A percentile compares a stretch with the other conserved stretches of the same genome.
Conservation (phyloP, 2,888 invertebrate species). For the Lasioglossum zephyrum region DNA sequence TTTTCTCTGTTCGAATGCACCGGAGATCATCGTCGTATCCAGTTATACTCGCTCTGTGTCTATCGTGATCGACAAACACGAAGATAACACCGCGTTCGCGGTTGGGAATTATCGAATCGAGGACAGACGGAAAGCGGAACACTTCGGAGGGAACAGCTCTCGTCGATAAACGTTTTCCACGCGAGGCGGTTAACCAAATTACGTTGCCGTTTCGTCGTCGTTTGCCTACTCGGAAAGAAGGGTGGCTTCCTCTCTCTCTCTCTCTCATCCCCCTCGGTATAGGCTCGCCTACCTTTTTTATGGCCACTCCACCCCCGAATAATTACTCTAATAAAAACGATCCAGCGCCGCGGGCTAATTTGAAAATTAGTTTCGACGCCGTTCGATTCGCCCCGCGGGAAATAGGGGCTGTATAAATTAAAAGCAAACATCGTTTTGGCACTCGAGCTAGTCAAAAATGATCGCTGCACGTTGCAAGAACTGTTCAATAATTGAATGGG, state of each 20-base stretch:
- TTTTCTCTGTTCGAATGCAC: not conserved
- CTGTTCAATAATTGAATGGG: not conserved
- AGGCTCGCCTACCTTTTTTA: slow-evolving; percentile 6
- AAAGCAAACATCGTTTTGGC: not conserved
- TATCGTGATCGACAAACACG: not conserved
- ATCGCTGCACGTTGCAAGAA: not conserved
- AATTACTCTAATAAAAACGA: slow-evolving; percentile 35
- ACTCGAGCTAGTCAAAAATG: not conserved
- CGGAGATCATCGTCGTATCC: too few species aligned
- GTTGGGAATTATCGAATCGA: not conserved
- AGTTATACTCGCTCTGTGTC: too few species aligned
- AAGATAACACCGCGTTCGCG: slow-evolving; percentile 2
- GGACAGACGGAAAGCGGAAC: not conserved
- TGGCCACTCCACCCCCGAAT: not conserved
- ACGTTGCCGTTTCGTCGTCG: slow-evolving; percentile 1
- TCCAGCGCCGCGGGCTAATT: slow-evolving; percentile 8
- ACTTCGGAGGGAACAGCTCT: not conserved
- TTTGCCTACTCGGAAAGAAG: not conserved
- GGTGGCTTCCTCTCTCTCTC: not conserved
- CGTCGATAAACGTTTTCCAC: slow-evolving; percentile 4
- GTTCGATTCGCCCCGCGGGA: not conserved
- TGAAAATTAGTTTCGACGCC: slow-evolving; percentile 27
- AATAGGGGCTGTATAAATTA: not conserved
- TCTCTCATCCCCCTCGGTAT: not conserved
- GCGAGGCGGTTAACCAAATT: not conserved